Evolutionary conservation across 2,113 vertebrate genomes (phyloP), one percentile per base, ranked within the genome.

Genomic region (Pycnonotus jocosus): DNA sequence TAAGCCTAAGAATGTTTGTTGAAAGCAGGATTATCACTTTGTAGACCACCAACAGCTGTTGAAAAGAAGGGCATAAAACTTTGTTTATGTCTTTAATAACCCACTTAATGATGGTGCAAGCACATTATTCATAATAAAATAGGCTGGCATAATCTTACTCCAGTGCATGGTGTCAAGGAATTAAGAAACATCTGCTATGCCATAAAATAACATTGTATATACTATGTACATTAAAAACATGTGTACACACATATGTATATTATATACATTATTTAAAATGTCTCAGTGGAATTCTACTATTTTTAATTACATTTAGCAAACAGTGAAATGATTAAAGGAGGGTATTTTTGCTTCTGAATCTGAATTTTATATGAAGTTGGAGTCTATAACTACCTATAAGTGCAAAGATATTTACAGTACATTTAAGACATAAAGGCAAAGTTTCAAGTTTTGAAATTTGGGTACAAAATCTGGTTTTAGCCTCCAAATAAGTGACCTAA

Each of bases 11-110:
- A 95, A 95, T 98, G 97, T 97, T 97, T 97, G 97, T 93, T 97
- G 98, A 98, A 98, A 98, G 98, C 84, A 14, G 94, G 97, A 98
- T 98, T 98, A 98, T 98, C 98, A 97, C 98, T 98, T 97, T 97
- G 97, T 97, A 97, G 98, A 97, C 98, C 98, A 98, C 98, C 98
- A 98, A 98, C 98, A 98, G 97, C 96, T 97, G 98, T 96, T 98
- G 98, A 98, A 98, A 98, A 98, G 96, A 93, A 48, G 90, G 89
- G 96, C 96, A 97, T 98, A 98, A 98, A 98, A 97, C 96, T 98
- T 98, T 98, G 92, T 98, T 98, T 98, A 97, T 98, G 97, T 98
- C 98, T 98, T 99, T 98, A 99, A 98, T 98, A 98, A 98, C 97
- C 95, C 97, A 97, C 98, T 98, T 98, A 98, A 98, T 98, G 98